Percentiles rank a stretch among this genome's conserved stretches.
Conservation (phyloP, 2,797 vertebrate species). For the Bovichtus variegatus region DNA sequence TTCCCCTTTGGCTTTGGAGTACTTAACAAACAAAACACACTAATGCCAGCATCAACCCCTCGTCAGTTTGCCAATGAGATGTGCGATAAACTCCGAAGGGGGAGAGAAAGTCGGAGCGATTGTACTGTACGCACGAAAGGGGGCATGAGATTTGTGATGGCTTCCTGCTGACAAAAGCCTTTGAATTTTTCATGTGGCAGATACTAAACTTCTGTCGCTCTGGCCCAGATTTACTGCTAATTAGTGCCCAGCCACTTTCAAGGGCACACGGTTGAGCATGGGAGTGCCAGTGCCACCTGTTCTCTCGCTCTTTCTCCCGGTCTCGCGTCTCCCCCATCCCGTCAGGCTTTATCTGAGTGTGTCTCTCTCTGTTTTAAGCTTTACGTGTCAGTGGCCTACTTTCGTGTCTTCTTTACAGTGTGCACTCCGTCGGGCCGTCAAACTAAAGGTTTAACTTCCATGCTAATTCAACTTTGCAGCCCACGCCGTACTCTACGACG, state of each 20-base stretch:
- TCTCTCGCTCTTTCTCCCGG: constrained; percentile 24
- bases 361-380: constrained; percentile 14
- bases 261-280: constrained; percentile 57
- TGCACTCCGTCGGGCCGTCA: not conserved
- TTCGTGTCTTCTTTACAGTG: not conserved
- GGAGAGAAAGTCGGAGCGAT: constrained; percentile 4
- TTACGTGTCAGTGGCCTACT: constrained; percentile 37
- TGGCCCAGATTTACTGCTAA: constrained; percentile 82
- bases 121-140: constrained; percentile 12
- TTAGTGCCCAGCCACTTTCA: constrained; percentile 76
- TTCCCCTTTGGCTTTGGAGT: constrained; percentile 55
- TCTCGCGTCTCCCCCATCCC: constrained; percentile 24
- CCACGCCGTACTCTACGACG: not conserved
- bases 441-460: not conserved
- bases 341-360: constrained; percentile 11
- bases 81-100: constrained; percentile 30
- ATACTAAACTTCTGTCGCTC: constrained; percentile 74
- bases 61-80: constrained; percentile 41
- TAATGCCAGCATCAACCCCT: constrained; percentile 36
- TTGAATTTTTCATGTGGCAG: constrained; percentile 80
- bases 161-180: constrained; percentile 65
- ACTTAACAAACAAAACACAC: constrained; percentile 61
- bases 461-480: not conserved
- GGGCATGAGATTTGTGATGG: constrained; percentile 50
- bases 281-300: constrained; percentile 73